Evolutionary conservation across 2,888 invertebrate species (phyloP).

Genomic region (Ectemnius cavifrons): DNA sequence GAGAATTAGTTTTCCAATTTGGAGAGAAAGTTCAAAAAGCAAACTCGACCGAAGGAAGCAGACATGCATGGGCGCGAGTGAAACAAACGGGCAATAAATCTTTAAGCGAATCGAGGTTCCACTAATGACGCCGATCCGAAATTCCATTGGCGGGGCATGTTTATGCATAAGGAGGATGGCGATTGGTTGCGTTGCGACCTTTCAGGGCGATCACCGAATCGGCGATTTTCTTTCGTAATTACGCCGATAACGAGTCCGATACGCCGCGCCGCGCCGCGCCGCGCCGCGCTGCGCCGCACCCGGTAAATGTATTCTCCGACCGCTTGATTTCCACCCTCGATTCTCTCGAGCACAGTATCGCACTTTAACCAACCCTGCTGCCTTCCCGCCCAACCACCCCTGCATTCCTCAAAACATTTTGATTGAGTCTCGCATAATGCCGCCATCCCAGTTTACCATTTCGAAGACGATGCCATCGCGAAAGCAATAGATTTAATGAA

Average conservation of each 20-base stretch:
- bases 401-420: too few relatives aligned
- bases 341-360: constrained; percentile 9
- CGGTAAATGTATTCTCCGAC: constrained; percentile 32
- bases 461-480: too few relatives aligned
- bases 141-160: background rate
- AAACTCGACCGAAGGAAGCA: too few relatives aligned
- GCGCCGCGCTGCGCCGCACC: constrained; percentile 36
- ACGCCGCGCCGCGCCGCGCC: constrained; percentile 38
- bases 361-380: background rate
- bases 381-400: too few relatives aligned
- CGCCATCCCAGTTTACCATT: too few relatives aligned
- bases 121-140: background rate
- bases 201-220: background rate
- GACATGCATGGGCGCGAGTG: too few relatives aligned
- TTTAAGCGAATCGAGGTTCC: background rate
- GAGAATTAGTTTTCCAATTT: too few relatives aligned
- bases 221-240: constrained; percentile 35
- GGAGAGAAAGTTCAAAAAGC: too few relatives aligned
- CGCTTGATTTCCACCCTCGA: background rate
- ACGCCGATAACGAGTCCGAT: constrained; percentile 31
- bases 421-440: too few relatives aligned
- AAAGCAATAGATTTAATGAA: too few relatives aligned
- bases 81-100: background rate
- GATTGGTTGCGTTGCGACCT: background rate
- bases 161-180: constrained; percentile 1